Evolutionary conservation across 2,113 vertebrate species (phyloP).

Genomic region (Lophura nycthemera): DNA sequence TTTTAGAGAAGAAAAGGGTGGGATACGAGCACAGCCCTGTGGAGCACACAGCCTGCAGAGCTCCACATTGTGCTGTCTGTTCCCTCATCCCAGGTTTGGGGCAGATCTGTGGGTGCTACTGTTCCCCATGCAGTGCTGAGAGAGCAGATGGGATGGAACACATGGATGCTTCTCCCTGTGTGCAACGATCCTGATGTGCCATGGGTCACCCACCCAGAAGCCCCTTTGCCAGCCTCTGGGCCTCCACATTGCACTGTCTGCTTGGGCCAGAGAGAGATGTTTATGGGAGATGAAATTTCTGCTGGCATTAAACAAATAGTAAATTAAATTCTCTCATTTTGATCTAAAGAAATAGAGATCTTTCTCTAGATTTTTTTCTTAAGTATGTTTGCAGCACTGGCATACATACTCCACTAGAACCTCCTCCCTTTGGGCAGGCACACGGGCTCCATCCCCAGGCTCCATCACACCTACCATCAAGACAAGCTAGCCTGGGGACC

Average conservation of each 20-base stretch:
- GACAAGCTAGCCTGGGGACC: not conserved
- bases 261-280: not conserved
- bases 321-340: not conserved
- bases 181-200: not conserved
- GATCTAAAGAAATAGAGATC: not conserved
- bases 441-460: not conserved
- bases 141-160: fast-evolving
- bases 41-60: not conserved
- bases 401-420: not conserved
- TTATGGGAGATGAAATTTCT: not conserved
- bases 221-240: not conserved
- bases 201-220: not conserved
- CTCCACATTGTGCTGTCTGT: fast-evolving
- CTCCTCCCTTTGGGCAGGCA: not conserved
- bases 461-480: not conserved
- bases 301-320: not conserved
- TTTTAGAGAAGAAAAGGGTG: not conserved
- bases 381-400: fast-evolving
- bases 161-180: fast-evolving
- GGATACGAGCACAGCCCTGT: not conserved
- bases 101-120: not conserved
- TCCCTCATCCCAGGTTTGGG: not conserved
- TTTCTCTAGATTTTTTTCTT: not conserved
- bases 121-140: fast-evolving
- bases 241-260: not conserved